These are phyloP conservation scores for Capitulum mitella DNA, from an alignment of 2,888 invertebrate genomes.

Conservation along the genomic window DNA sequence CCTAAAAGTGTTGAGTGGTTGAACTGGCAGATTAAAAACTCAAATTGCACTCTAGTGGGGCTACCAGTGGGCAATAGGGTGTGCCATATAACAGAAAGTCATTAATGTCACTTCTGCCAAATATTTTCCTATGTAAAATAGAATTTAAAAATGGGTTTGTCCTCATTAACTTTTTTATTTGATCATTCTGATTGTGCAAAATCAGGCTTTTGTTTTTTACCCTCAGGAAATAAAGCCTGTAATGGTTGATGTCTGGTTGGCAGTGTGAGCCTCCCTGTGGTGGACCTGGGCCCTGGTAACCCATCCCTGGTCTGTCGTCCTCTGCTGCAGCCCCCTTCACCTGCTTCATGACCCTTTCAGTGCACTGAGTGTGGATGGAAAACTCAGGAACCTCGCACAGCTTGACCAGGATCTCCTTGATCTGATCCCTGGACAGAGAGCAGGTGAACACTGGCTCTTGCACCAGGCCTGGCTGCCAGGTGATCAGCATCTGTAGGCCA, in stretches of 20 bases:
- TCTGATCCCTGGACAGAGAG: too few species aligned
- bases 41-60: too few species aligned
- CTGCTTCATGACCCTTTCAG: background rate
- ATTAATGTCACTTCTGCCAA: background rate
- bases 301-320: background rate
- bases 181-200: too few species aligned
- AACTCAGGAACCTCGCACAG: background rate
- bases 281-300: background rate
- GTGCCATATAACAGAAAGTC: background rate
- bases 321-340: background rate
- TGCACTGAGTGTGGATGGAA: background rate
- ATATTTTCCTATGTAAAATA: background rate
- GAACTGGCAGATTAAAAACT: too few species aligned
- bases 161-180: background rate
- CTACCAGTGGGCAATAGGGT: background rate
- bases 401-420: background rate
- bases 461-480: background rate
- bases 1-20: too few species aligned
- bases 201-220: too few species aligned
- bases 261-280: background rate
- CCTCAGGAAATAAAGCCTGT: background rate
- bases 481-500: background rate
- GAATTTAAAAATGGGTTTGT: background rate
- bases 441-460: background rate
- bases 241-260: background rate